Evolutionary conservation across 2,888 invertebrate genomes (phyloP).

Genomic region (Polyommatus icarus): DNA sequence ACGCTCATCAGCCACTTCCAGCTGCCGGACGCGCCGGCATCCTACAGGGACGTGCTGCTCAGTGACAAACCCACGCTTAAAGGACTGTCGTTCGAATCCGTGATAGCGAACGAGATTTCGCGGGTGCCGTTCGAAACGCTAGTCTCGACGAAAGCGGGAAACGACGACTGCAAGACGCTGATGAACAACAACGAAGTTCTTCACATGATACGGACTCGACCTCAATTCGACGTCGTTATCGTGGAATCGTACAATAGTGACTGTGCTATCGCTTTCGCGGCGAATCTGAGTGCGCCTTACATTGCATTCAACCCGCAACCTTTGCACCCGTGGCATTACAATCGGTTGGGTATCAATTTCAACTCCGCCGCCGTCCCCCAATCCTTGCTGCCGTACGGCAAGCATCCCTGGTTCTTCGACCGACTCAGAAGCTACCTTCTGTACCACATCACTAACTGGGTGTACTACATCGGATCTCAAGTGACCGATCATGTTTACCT

Average conservation of each 20-base stretch:
- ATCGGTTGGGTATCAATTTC: conserved; percentile 72
- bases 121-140: conserved; percentile 73
- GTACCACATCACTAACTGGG: conserved; percentile 69
- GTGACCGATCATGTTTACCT: conserved; percentile 69
- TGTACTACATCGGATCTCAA: conserved; percentile 71
- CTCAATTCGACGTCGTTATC: conserved; percentile 85
- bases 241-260: conserved; percentile 88
- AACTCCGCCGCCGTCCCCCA: conserved; percentile 76
- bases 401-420: conserved; percentile 71
- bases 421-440: conserved; percentile 65
- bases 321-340: conserved; percentile 77
- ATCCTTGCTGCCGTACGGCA: conserved; percentile 67
- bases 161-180: conserved; percentile 73
- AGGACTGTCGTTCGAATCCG: conserved; percentile 72
- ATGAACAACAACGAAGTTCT: conserved; percentile 76
- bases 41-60: conserved; percentile 78
- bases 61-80: conserved; percentile 65
- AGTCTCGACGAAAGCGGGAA: conserved; percentile 71
- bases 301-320: conserved; percentile 80
- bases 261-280: conserved; percentile 85
- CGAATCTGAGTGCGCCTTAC: conserved; percentile 83
- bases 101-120: conserved; percentile 71
- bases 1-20: conserved; percentile 78
- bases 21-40: conserved; percentile 65
- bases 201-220: conserved; percentile 72